These are phyloP conservation scores for Listronotus oregonensis DNA, from an alignment of 1,140 invertebrate genomes.

Conservation along the genomic window DNA sequence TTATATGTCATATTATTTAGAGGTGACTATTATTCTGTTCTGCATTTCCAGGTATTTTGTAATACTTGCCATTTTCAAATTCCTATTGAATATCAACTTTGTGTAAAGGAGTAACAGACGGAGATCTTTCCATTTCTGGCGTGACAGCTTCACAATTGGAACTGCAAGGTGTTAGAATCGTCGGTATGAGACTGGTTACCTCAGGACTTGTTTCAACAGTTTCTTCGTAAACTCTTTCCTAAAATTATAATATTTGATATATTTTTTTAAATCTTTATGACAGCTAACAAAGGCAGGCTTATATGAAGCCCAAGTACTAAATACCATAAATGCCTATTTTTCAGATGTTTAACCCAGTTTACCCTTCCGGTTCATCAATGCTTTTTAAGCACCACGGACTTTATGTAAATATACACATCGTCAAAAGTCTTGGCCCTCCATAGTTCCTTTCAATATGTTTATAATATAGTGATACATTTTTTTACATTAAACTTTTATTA, in stretches of 20 bases:
- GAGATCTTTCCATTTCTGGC: conserved; percentile 57
- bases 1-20: conserved; percentile 16
- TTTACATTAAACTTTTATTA: too few species aligned
- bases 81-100: conserved; percentile 36
- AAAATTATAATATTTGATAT: conserved; percentile 12
- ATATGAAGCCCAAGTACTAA: too few species aligned
- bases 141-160: conserved; percentile 56
- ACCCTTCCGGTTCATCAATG: too few species aligned
- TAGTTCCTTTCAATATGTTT: too few species aligned
- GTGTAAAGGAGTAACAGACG: conserved; percentile 57
- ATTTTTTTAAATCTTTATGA: too few species aligned
- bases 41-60: neutral
- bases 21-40: conserved; percentile 33
- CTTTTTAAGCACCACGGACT: too few species aligned
- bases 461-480: too few species aligned
- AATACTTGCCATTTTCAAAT: neutral
- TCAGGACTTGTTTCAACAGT: conserved; percentile 63
- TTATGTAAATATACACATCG: too few species aligned
- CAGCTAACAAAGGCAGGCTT: too few species aligned
- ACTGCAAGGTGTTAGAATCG: conserved; percentile 58
- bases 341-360: too few species aligned
- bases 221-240: conserved; percentile 61
- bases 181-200: conserved; percentile 61
- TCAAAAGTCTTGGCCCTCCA: too few species aligned
- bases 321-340: too few species aligned